Evolutionary conservation across 1,140 invertebrate genomes (phyloP).

Genomic region (Anthonomus grandis): DNA sequence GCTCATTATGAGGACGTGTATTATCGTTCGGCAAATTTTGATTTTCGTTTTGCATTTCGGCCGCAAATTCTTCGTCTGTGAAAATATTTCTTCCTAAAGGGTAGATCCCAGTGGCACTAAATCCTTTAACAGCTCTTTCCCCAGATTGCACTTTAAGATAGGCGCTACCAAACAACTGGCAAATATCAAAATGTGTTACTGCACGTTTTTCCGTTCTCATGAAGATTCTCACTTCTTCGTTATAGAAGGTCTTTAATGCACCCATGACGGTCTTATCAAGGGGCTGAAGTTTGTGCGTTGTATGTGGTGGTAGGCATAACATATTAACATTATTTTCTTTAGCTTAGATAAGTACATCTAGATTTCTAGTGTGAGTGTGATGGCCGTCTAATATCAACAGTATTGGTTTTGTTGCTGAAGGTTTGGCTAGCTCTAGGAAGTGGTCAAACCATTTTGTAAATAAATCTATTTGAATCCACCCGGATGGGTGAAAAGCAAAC

Average conservation of each 20-base stretch:
- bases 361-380: slow-evolving; percentile 31
- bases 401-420: slow-evolving; percentile 29
- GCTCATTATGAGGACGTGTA: too few species aligned
- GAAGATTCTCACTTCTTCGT: slow-evolving; percentile 24
- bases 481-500: slow-evolving; percentile 40
- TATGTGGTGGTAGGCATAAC: slow-evolving; percentile 42
- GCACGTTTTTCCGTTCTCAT: slow-evolving; percentile 14
- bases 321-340: slow-evolving; percentile 37
- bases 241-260: slow-evolving; percentile 35
- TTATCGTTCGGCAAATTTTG: too few species aligned
- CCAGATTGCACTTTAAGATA: slow-evolving; percentile 19
- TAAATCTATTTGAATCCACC: slow-evolving; percentile 32
- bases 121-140: slow-evolving; percentile 30
- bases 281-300: slow-evolving; percentile 45
- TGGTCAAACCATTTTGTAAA: slow-evolving; percentile 39
- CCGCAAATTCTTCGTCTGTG: slow-evolving; percentile 24
- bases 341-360: slow-evolving; percentile 35
- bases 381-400: slow-evolving; percentile 39
- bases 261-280: too few species aligned
- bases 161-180: slow-evolving; percentile 18
- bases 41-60: too few species aligned
- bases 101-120: slow-evolving; percentile 26
- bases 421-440: slow-evolving; percentile 27
- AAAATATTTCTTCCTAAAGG: slow-evolving; percentile 17
- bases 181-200: slow-evolving; percentile 15